Base-by-base conservation (phyloP, 2,113 vertebrate species). In the Mus musculus region DNA sequence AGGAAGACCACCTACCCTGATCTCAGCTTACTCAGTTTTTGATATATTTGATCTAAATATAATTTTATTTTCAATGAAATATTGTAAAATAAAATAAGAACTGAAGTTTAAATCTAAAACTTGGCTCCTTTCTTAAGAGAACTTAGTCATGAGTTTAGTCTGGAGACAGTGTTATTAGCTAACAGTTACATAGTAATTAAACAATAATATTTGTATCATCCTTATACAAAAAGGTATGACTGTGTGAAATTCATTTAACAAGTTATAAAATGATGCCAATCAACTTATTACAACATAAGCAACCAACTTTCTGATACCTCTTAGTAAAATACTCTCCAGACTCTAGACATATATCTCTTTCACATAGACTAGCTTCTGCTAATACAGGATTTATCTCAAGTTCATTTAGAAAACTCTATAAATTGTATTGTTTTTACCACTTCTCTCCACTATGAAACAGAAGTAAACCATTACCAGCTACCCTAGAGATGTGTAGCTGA, bases 371-470 rank as follows among this genome's bases (percentile, higher is more conserved):
- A 93, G 6, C 28, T 71, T 71, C 0, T 42, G 26, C 73, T 81
- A 76, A 28, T 87, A 87, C 24, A n/a, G 16, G 17, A 72, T 87
- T 89, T 89, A 81, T 22, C 12, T 93, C 65, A 82, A 9, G 30
- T 81, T 91, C 86, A 91, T 65, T 95, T 91, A 95, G 56, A 71
- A 72, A 63, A 89, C 5, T 81, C 13, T 52, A 72, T 63, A 92
- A 90, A 89, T 81, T 59, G 20, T 13, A 16, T 81, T 65, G 76
- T 65, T 69, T 69, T 80, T 59, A 69, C 13, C 75, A 86, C 4
- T 86, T 0, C 33, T 61, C 14, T 93, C 24, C 17, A n/a, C 24
- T 90, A 12, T 19, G 42, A 93, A n/a, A 93, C 86, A 93, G 33
- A 56, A 89, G 7, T 69, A 69, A 95, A 71, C 6, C 11, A 7